Conservation (phyloP, 2,113 vertebrate species). For the Stigmatopora argus region DNA sequence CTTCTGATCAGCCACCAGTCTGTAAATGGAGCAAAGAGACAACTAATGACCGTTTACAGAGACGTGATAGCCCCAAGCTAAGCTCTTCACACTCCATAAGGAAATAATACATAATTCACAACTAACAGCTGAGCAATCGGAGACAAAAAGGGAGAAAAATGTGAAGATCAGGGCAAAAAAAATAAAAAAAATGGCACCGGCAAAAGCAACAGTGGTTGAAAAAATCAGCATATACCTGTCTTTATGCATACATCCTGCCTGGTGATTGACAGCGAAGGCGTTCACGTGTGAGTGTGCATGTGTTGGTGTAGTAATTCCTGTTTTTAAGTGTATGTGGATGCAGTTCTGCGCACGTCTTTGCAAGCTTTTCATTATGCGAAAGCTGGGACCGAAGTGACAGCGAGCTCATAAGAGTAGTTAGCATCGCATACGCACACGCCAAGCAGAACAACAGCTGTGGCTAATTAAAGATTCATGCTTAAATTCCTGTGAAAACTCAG, state of each 20-base stretch:
- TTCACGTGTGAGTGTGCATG: constrained; percentile 46
- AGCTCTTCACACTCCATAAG: constrained; percentile 67
- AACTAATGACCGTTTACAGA: constrained; percentile 65
- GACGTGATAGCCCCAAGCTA: constrained; percentile 59
- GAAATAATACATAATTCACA: constrained; percentile 67
- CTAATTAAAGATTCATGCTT: constrained; percentile 72
- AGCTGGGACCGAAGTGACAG: constrained; percentile 57
- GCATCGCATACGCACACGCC: constrained; percentile 33
- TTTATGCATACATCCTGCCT: not conserved
- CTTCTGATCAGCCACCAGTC: constrained; percentile 48
- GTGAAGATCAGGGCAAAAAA: constrained; percentile 13
- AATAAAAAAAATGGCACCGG: constrained; percentile 12
- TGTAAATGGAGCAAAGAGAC: constrained; percentile 62
- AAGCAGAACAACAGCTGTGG: constrained; percentile 60
- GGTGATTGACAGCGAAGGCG: constrained; percentile 15
- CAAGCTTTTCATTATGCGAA: constrained; percentile 43
- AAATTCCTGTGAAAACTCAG: constrained; percentile 68
- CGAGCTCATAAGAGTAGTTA: constrained; percentile 56
- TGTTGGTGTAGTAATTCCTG: constrained; percentile 19
- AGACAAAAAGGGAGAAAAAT: constrained; percentile 45
- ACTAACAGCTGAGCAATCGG: constrained; percentile 60
- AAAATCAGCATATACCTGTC: constrained; percentile 13
- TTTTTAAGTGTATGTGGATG: constrained; percentile 19
- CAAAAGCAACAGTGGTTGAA: constrained; percentile 12
- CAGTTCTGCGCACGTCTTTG: constrained; percentile 12